These are phyloP conservation scores for Rhineura floridana DNA, from an alignment of 2,113 vertebrate species.

Conservation along the genomic window DNA sequence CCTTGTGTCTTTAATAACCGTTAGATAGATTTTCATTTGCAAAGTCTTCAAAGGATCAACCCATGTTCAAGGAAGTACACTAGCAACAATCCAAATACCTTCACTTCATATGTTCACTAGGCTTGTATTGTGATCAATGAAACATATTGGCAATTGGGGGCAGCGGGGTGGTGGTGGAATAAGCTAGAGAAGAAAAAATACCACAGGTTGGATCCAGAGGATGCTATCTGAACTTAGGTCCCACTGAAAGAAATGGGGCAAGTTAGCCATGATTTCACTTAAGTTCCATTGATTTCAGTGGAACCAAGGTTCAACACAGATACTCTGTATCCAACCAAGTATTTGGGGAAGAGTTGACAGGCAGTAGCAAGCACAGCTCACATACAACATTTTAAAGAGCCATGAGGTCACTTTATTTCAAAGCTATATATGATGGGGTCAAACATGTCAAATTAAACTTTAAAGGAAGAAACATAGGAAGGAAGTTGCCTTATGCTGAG, in stretches of 20 bases:
- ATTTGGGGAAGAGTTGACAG: background rate
- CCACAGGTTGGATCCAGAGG: no score
- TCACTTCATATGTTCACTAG: no score
- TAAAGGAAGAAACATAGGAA: background rate
- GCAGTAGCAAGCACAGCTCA: background rate
- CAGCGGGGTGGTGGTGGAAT: no score
- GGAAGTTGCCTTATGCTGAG: no score
- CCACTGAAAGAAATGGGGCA: no score
- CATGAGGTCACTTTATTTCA: background rate
- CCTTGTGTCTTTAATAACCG: background rate
- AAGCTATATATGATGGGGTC: background rate
- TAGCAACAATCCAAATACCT: background rate
- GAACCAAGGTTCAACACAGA: no score
- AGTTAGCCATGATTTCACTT: no score
- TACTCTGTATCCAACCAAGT: background rate
- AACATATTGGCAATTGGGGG: background rate
- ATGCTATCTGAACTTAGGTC: no score
- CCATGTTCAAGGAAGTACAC: background rate
- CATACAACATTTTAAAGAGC: background rate
- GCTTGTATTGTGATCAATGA: background rate
- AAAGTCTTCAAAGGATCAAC: background rate
- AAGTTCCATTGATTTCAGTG: no score
- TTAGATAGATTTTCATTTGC: background rate
- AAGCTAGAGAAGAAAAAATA: no score
- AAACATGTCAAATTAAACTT: background rate